Evolutionary conservation across 1,140 invertebrate species (phyloP).

Genomic region (Drosophila chauvacae): DNA sequence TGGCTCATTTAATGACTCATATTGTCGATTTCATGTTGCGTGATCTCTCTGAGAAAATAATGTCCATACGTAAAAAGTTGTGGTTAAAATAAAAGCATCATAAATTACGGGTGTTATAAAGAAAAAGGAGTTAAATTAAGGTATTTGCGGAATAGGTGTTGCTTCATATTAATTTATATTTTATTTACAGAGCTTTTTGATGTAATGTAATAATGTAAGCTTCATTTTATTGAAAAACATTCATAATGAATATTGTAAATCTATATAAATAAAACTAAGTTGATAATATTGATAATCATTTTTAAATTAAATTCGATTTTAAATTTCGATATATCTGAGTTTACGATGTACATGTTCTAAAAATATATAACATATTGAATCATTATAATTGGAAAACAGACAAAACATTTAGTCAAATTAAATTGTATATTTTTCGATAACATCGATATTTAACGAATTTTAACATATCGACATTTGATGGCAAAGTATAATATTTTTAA

Average conservation of each 20-base stretch:
- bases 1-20: constrained; percentile 70
- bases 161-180: neutral
- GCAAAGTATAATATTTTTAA: no score
- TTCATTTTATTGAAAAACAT: neutral
- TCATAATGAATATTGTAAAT: no score
- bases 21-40: constrained; percentile 76
- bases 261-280: no score
- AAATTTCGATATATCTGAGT: neutral
- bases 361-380: no score
- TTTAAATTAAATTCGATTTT: neutral
- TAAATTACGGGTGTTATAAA: neutral
- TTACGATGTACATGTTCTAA: no score
- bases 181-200: neutral
- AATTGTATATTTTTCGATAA: no score
- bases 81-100: constrained; percentile 18
- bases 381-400: no score
- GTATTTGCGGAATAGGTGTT: neutral
- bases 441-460: no score
- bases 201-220: accelerated
- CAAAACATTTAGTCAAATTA: no score
- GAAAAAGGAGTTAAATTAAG: neutral
- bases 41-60: constrained; percentile 65
- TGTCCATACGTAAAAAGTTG: constrained; percentile 17
- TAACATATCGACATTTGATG: no score
- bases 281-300: no score